Conservation (phyloP, 1,140 invertebrate species). For the Yoshiicerus persimilis region DNA sequence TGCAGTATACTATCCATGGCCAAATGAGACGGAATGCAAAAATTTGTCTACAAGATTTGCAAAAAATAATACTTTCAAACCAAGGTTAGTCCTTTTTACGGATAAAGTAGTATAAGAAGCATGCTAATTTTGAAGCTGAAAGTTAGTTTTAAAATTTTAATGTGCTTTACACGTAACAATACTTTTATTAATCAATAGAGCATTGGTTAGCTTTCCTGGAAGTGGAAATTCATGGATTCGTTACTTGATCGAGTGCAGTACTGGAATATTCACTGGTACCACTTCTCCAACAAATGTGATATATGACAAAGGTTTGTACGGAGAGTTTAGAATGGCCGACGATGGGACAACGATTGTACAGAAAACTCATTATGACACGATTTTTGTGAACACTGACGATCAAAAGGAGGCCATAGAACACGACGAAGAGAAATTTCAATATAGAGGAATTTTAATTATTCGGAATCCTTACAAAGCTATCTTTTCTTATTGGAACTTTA, state of each 20-base stretch:
- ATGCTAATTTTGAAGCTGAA: too few relatives aligned
- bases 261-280: constrained; percentile 42
- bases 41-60: not conserved
- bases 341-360: constrained; percentile 45
- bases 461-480: constrained; percentile 43
- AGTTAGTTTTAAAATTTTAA: too few relatives aligned
- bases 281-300: not conserved
- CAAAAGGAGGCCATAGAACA: not conserved
- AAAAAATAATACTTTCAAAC: not conserved
- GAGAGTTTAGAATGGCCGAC: constrained; percentile 21
- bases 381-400: not conserved
- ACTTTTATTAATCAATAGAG: too few relatives aligned
- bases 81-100: not conserved
- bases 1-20: not conserved
- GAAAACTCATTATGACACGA: constrained; percentile 40
- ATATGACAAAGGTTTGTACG: not conserved
- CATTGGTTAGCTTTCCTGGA: constrained; percentile 44
- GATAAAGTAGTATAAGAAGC: too few relatives aligned
- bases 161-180: too few relatives aligned
- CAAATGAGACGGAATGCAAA: not conserved
- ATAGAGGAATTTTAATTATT: constrained; percentile 37
- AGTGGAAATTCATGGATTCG: constrained; percentile 39
- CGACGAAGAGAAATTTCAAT: not conserved
- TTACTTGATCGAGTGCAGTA: constrained; percentile 26
- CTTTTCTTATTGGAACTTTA: constrained; percentile 35